These are phyloP conservation scores for Andricus curvator DNA, from an alignment of 2,888 invertebrate genomes.

Conservation along the genomic window DNA sequence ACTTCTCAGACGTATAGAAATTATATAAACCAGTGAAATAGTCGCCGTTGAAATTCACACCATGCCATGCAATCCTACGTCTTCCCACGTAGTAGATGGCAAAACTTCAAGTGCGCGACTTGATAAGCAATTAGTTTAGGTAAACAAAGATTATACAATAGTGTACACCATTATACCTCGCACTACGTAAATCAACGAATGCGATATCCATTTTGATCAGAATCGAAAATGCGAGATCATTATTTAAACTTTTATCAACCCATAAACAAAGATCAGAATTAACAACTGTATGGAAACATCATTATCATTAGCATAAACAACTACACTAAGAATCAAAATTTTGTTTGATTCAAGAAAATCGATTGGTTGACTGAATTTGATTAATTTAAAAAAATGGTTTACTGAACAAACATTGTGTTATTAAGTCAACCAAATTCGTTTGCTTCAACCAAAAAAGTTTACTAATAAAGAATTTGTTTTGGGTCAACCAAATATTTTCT, in stretches of 20 bases:
- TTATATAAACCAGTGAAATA: not conserved
- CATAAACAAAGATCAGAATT: not conserved
- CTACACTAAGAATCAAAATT: too few species aligned
- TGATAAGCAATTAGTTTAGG: conserved; percentile 20
- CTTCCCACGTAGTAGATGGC: not conserved
- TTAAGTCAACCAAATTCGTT: too few species aligned
- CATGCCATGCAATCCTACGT: not conserved
- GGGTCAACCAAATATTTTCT: too few species aligned
- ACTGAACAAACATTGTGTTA: too few species aligned
- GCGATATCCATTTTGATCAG: not conserved
- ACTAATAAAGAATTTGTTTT: too few species aligned
- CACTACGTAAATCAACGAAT: not conserved
- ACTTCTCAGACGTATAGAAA: not conserved
- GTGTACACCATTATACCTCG: not conserved
- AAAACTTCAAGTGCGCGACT: not conserved
- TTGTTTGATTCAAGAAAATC: too few species aligned
- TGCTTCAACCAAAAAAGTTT: too few species aligned
- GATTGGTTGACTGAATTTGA: too few species aligned
- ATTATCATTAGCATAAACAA: not conserved
- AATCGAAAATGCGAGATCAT: not conserved
- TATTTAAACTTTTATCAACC: not conserved
- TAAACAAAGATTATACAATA: conserved; percentile 26
- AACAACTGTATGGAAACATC: not conserved
- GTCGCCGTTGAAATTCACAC: not conserved
- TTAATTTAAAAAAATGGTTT: too few species aligned